Evolutionary conservation across 2,113 vertebrate species (phyloP), one percentile per base, ranked within the genome.

Genomic region (Myanophis thanlyinensis): DNA sequence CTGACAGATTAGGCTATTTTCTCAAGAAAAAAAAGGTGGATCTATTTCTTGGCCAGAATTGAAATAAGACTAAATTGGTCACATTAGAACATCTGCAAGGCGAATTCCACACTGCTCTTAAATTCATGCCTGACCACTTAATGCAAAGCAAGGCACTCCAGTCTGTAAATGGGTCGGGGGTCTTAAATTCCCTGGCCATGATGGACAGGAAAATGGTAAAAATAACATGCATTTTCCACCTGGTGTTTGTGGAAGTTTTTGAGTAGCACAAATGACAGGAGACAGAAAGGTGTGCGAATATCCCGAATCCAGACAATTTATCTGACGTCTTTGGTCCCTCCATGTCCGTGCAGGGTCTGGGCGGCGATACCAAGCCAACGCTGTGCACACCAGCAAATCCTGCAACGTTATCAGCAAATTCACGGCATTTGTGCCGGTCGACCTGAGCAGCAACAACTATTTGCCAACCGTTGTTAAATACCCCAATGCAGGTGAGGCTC

Each of bases 351-450:
- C 97, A 99, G 99, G 99, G 23, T 98, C 98, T 0, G 98, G 98
- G 23, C 98, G 98, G 90, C 97, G 98, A 80, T 99, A 98, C 97
- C 98, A 99, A 94, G 90, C 98, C 62, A 99, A 96, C 0, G 98
- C 98, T 0, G 97, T 99, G 91, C 98, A 99, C 94, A 98, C 98
- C 96, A 99, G 99, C 98, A 99, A 98, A 89, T 98, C 98, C 92
- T 99, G 98, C 93, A 99, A 98, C 0, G 67, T 99, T 93, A 98
- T 99, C 96, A 99, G 99, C 98, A 99, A 99, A 96, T 98, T 98
- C 97, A 99, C 99, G 0, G 98, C 97, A 0, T 99, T 99, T 0
- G 93, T 99, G 87, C 98, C 99, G 0, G 97, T 99, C 80, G 99
- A 99, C 94, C 96, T 99, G 93, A 98, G 98, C 97, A 98, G 96